These are phyloP conservation scores for Gisinianus flammeolus DNA, from an alignment of 2,888 invertebrate genomes.

Conservation along the genomic window DNA sequence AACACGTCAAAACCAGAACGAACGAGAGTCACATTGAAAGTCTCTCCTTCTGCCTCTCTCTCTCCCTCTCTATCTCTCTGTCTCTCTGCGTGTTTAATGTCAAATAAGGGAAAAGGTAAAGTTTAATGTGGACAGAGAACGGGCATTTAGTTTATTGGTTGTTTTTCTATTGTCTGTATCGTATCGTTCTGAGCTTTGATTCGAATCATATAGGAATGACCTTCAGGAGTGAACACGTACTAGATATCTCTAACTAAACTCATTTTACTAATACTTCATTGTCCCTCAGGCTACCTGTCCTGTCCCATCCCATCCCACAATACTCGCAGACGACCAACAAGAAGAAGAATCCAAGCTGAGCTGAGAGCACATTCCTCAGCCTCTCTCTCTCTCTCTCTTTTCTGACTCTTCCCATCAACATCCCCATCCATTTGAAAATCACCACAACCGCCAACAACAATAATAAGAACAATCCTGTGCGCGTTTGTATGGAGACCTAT, in stretches of 20 bases:
- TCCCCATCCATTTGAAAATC: not conserved
- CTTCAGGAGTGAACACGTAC: not conserved
- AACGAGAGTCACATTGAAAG: not conserved
- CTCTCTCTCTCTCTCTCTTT: not conserved
- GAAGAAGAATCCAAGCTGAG: not conserved
- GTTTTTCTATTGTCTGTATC: not conserved
- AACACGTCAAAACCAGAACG: too few species aligned
- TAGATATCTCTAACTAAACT: not conserved
- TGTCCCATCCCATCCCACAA: not conserved
- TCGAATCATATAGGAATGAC: not conserved
- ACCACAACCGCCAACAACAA: slow-evolving; percentile 4
- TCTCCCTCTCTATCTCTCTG: not conserved
- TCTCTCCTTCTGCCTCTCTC: not conserved
- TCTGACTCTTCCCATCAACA: slow-evolving; percentile 6
- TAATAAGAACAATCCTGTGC: not conserved
- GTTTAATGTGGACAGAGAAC: not conserved
- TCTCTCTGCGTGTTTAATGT: not conserved
- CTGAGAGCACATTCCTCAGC: slow-evolving; percentile 18
- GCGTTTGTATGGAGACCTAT: not conserved
- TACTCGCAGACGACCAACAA: not conserved
- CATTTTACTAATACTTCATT: slow-evolving; percentile 3
- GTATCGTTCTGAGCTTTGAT: not conserved
- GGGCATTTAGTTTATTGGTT: not conserved
- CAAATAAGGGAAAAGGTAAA: not conserved
- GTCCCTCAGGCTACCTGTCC: slow-evolving; percentile 35